Evolutionary conservation across 2,888 invertebrate species (phyloP).

Genomic region (Limenitis arthemis): DNA sequence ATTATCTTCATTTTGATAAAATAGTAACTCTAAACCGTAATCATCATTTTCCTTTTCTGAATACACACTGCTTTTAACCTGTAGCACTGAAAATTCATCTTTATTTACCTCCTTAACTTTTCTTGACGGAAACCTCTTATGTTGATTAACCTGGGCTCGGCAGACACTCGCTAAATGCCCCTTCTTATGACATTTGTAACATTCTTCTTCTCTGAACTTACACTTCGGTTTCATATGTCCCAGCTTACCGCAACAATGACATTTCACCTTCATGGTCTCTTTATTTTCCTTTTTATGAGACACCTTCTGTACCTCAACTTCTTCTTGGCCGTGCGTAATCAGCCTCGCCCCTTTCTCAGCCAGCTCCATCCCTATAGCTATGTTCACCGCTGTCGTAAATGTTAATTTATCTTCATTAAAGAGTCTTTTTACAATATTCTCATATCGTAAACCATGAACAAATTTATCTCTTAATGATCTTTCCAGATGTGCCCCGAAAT

Average conservation of each 20-base stretch:
- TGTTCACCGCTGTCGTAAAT: background rate
- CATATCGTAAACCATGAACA: background rate
- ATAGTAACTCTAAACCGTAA: background rate
- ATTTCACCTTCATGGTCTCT: background rate
- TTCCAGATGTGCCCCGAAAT: background rate
- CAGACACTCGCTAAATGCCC: background rate
- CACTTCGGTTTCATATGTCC: background rate
- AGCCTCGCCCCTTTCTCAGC: background rate
- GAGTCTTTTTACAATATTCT: background rate
- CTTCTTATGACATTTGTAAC: background rate
- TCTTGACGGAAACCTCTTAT: background rate
- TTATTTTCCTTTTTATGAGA: background rate
- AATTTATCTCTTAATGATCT: background rate
- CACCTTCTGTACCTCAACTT: background rate
- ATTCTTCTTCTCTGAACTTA: background rate
- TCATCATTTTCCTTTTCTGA: background rate
- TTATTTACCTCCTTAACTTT: background rate
- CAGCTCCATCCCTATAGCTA: background rate
- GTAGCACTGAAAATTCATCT: background rate
- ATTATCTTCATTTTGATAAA: background rate
- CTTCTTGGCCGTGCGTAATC: background rate
- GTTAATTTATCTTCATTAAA: background rate
- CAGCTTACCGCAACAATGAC: background rate
- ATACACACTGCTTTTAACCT: background rate
- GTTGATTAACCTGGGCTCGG: background rate